phyloP scores from a whole-genome alignment of 2,888 invertebrate genomes.

The Conus canariensis region DNA sequence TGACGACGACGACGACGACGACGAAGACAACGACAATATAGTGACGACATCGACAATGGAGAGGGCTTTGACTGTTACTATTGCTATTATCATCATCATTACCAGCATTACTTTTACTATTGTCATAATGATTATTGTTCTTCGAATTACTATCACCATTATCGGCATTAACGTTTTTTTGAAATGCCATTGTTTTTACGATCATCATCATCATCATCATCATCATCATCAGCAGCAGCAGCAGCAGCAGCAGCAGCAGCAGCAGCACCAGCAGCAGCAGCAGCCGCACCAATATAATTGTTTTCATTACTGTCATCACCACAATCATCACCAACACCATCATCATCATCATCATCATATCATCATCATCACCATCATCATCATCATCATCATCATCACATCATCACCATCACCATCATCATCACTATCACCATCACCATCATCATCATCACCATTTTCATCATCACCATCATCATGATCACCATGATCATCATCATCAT shows the following conservation, averaged over 20 bases:
- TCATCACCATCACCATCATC: constrained; percentile 24
- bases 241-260: constrained; percentile 20
- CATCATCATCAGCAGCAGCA: constrained; percentile 38
- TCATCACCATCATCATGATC: neutral
- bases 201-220: constrained; percentile 27
- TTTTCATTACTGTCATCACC: neutral
- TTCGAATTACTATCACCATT: neutral
- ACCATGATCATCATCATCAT: neutral
- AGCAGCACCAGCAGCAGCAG: neutral
- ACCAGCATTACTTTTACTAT: neutral
- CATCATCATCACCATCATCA: neutral
- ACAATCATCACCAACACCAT: neutral
- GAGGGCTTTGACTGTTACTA: neutral
- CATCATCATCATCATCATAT: constrained; percentile 28
- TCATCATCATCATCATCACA: neutral
- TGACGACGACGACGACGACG: neutral
- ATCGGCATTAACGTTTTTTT: neutral
- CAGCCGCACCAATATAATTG: neutral
- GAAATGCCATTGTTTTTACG: neutral
- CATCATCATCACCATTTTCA: neutral
- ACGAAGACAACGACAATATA: neutral
- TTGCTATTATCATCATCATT: neutral
- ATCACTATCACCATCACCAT: neutral
- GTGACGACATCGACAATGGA: no score
- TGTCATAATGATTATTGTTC: neutral